Evolutionary conservation across 2,888 invertebrate species (phyloP), one percentile per base, ranked within the genome.

Genomic region (Phyto melanocephala): DNA sequence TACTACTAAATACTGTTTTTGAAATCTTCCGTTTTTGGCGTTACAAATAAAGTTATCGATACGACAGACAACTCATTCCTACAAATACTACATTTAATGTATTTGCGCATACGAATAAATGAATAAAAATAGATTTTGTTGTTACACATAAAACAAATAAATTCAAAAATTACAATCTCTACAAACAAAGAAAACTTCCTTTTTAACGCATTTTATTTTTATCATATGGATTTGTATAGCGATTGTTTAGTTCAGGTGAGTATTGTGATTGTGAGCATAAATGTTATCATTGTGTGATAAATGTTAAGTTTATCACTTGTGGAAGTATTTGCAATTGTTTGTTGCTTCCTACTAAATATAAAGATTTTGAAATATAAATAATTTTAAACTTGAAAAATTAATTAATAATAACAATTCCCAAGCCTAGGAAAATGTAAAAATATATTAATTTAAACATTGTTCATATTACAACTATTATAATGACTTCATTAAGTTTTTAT

Each of bases 21-120:
- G 54, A 79, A 75, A 78, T 82, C 79, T 75, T 82, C 75, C 79
- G 74, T 75, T 71, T 79, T 78, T 78, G 78, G 78, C 72, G 79
- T 67, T 79, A 60, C 65, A 72, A 67, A 72, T 67, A 67, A 72
- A 79, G 79, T 65, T 54, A 54, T 68, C 68, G 60, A 76, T 67
- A 50, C 24, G 8, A 22, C 8, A 54, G 17, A 50, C 11, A 1
- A 54, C 8, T 33, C 10, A 33, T 15, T 5, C n/a, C 10, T 40
- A 40, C 40, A 11, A n/a, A n/a, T 40, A 50, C 17, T 58, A 15
- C 28, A 58, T 67, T 52, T 33, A 24, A 4, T 40, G 4, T 40
- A 17, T 17, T 15, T 24, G 50, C 13, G 10, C 20, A 13, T 20
- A 15, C 62, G 76, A 77, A 77, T 62, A 68, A 77, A 68, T 68